Evolutionary conservation across 2,797 vertebrate genomes (phyloP).

Genomic region (Sphaeramia orbicularis): DNA sequence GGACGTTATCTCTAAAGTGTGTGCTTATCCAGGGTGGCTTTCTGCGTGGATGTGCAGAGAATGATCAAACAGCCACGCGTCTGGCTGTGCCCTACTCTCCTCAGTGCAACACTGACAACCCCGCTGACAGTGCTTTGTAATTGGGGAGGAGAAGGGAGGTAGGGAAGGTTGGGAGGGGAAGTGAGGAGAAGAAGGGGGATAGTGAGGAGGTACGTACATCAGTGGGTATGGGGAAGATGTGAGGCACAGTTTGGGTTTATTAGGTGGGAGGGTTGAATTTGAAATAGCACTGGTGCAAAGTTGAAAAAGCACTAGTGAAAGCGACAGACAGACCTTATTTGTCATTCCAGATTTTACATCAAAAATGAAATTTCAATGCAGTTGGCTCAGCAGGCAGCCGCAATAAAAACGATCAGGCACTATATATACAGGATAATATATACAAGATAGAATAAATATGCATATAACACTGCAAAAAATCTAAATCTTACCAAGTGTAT

Average conservation of each 20-base stretch:
- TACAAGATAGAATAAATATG: no score
- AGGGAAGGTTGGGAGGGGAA: no score
- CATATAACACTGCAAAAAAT: no score
- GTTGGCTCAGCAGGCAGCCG: no score
- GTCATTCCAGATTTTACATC: no score
- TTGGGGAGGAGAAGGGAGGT: constrained; percentile 53
- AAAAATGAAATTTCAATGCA: no score
- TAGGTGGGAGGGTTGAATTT: constrained; percentile 1
- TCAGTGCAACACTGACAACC: constrained; percentile 64
- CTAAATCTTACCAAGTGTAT: no score
- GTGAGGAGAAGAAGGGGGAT: no score
- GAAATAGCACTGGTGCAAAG: constrained; percentile 4
- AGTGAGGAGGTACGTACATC: no score
- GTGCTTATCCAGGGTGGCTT: constrained; percentile 81
- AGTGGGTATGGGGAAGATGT: not conserved
- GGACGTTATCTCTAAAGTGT: constrained; percentile 81
- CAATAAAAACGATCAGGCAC: no score
- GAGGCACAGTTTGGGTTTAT: not conserved
- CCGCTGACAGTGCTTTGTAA: constrained; percentile 70
- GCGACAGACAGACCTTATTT: not conserved
- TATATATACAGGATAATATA: no score
- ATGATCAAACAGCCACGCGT: constrained; percentile 75
- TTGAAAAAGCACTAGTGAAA: not conserved
- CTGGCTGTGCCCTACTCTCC: constrained; percentile 51
- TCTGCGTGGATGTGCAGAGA: constrained; percentile 73